These are phyloP conservation scores for Darevskia nairensis DNA, from an alignment of 2,797 vertebrate species.

Conservation along the genomic window DNA sequence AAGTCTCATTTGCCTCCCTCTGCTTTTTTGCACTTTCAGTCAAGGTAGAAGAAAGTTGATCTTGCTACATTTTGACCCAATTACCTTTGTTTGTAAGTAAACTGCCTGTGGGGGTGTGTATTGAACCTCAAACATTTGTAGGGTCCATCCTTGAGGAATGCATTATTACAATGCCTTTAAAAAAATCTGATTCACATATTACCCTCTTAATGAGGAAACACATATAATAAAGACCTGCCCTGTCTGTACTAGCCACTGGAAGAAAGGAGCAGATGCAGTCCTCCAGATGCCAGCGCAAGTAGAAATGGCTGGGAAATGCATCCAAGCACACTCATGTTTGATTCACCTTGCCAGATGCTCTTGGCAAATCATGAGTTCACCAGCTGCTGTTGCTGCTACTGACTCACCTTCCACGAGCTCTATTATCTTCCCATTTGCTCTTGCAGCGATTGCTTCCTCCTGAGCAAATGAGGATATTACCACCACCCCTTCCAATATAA, in stretches of 20 bases:
- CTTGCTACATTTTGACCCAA: not conserved
- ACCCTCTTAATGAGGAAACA: not conserved
- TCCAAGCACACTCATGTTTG: not conserved
- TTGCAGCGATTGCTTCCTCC: not conserved
- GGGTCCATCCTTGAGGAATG: not conserved
- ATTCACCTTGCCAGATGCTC: not conserved
- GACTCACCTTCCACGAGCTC: not conserved
- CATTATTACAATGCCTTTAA: not conserved
- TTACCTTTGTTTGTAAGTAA: not conserved
- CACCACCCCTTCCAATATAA: not conserved
- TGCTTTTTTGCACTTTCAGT: constrained; percentile 2
- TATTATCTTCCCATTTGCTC: not conserved
- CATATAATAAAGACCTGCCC: not conserved
- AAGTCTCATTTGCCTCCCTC: constrained; percentile 12
- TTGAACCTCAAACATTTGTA: not conserved
- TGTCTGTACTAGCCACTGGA: not conserved
- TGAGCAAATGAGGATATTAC: not conserved
- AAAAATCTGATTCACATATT: not conserved
- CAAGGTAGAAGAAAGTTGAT: not conserved
- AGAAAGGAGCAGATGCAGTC: not conserved
- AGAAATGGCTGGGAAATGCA: not conserved
- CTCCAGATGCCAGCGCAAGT: not conserved
- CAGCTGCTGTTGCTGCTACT: not conserved
- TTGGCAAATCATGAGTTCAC: not conserved
- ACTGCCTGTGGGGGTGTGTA: not conserved